These are phyloP conservation scores for Cichladusa arquata DNA, from an alignment of 2,113 vertebrate genomes.

Conservation along the genomic window DNA sequence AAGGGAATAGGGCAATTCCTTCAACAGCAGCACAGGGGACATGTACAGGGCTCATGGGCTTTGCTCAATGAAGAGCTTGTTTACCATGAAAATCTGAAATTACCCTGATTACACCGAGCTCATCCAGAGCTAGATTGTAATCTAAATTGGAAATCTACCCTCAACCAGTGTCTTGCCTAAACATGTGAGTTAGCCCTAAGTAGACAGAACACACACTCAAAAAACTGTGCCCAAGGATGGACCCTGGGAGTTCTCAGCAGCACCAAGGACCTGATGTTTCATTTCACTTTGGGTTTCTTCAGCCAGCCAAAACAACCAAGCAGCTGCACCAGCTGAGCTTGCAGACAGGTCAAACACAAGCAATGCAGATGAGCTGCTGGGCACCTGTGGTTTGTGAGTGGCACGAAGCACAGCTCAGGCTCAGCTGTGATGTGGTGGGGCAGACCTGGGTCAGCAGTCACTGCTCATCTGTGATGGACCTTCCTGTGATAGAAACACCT, in stretches of 20 bases:
- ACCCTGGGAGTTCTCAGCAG: not conserved
- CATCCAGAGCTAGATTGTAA: not conserved
- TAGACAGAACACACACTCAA: slow-evolving; percentile 11
- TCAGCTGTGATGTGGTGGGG: fast-evolving
- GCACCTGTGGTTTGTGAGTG: fast-evolving
- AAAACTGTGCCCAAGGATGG: not conserved
- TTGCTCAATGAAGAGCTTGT: not conserved
- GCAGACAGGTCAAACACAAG: not conserved
- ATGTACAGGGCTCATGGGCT: not conserved
- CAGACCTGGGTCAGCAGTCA: fast-evolving
- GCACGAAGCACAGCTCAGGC: not conserved
- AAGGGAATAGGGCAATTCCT: not conserved
- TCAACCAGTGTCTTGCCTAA: not conserved
- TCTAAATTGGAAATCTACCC: slow-evolving; percentile 37
- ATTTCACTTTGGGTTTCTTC: not conserved
- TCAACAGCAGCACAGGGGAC: not conserved
- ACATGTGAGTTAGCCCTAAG: not conserved
- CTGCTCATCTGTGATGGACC: fast-evolving
- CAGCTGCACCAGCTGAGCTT: not conserved
- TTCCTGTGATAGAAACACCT: not conserved
- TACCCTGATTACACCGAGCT: slow-evolving; percentile 37
- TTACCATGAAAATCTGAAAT: slow-evolving; percentile 27
- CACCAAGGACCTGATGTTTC: not conserved
- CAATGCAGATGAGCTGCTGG: not conserved
- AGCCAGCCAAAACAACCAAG: not conserved